Evolutionary conservation across 1,140 invertebrate genomes (phyloP).

Genomic region (Pseudomyrmex gracilis): DNA sequence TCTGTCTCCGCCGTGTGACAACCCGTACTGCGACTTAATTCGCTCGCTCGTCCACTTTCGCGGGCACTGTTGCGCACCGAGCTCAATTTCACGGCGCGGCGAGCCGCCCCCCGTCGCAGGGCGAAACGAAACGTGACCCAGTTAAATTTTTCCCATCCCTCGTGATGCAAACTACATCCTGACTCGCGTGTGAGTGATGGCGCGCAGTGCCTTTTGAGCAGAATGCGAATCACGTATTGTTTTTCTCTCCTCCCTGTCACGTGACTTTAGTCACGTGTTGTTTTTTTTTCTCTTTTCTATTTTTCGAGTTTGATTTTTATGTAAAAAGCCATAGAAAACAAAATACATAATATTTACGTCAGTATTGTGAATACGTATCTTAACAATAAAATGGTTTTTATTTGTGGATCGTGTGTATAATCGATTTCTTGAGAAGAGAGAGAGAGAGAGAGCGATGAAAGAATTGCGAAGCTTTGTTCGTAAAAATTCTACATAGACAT

Average conservation of each 20-base stretch:
- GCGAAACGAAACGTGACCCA: constrained; percentile 65
- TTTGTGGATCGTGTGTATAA: background rate
- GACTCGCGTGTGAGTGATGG: constrained; percentile 19
- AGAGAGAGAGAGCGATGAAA: too few species aligned
- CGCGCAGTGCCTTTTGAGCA: background rate
- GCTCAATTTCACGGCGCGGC: constrained; percentile 68
- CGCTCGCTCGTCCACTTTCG: constrained; percentile 46
- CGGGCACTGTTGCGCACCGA: constrained; percentile 48
- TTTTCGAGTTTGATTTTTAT: too few species aligned
- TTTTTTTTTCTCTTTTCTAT: too few species aligned
- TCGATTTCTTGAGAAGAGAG: background rate
- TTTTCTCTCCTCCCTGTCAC: too few species aligned
- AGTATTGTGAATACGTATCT: background rate
- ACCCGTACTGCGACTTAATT: constrained; percentile 42
- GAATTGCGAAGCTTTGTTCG: background rate
- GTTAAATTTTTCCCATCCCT: constrained; percentile 48
- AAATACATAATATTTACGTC: too few species aligned
- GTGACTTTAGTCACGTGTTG: too few species aligned
- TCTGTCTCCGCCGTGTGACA: constrained; percentile 21
- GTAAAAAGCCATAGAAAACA: too few species aligned
- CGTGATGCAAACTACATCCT: background rate
- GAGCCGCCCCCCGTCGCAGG: constrained; percentile 38
- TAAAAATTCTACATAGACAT: background rate
- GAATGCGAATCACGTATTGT: too few species aligned
- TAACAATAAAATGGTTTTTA: background rate